Percentiles rank a stretch among this genome's conserved stretches.
Conservation (phyloP, 1,140 invertebrate species). For the Drosophila bipectinata region DNA sequence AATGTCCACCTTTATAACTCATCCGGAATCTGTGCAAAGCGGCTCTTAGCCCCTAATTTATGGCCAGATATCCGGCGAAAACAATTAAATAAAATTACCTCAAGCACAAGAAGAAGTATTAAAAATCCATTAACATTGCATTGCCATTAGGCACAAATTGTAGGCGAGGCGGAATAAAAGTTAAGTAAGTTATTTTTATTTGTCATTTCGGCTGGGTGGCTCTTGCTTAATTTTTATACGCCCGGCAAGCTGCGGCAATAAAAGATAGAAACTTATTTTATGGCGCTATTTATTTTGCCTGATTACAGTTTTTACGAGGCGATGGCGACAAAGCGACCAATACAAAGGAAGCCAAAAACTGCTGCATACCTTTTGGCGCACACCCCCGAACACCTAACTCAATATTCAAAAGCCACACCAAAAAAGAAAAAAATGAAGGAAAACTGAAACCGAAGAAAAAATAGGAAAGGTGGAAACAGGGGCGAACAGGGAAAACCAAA, state of each 20-base stretch:
- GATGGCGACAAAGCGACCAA: slow-evolving; percentile 59
- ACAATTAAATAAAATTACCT: slow-evolving; percentile 66
- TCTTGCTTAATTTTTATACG: slow-evolving; percentile 67
- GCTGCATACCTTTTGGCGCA: slow-evolving; percentile 58
- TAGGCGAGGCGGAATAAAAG: slow-evolving; percentile 54
- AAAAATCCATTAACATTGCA: slow-evolving; percentile 66
- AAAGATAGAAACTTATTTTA: slow-evolving; percentile 82
- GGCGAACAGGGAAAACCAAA: slow-evolving; percentile 36
- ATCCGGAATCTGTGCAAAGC: slow-evolving; percentile 1
- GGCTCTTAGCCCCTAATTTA: slow-evolving; percentile 35
- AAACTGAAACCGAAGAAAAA: slow-evolving; percentile 15
- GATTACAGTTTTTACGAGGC: slow-evolving; percentile 81
- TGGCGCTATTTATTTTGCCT: slow-evolving; percentile 80
- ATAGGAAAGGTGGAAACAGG: slow-evolving; percentile 2
- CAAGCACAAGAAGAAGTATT: slow-evolving; percentile 47
- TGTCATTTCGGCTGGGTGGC: slow-evolving; percentile 33
- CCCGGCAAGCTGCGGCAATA: slow-evolving; percentile 54
- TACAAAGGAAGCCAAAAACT: slow-evolving; percentile 33
- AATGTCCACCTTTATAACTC: slow-evolving; percentile 18
- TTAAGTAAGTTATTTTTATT: slow-evolving; percentile 75
- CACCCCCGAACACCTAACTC: slow-evolving; percentile 64
- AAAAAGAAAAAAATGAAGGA: background rate
- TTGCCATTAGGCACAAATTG: slow-evolving; percentile 72
- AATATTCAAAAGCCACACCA: slow-evolving; percentile 74
- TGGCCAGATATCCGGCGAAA: slow-evolving; percentile 38